A percentile compares a stretch with the other conserved stretches of the same genome.
Evolutionary conservation across 1,140 invertebrate genomes (phyloP).

Genomic region (Temnothorax longispinosus): DNA sequence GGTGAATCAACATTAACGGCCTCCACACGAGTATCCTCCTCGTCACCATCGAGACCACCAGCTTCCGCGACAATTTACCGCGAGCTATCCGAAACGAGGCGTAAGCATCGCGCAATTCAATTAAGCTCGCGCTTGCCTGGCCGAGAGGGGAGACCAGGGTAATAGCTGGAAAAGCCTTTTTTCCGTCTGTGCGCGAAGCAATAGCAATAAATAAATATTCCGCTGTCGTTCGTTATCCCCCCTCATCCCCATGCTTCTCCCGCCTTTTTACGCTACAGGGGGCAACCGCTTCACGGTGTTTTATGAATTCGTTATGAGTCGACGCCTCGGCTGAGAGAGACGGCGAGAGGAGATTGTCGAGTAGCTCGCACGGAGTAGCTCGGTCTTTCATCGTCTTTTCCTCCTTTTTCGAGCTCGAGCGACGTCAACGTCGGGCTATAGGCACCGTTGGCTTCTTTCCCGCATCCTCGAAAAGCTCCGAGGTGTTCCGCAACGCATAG

Average conservation of each 20-base stretch:
- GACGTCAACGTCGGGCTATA: constrained; percentile 13
- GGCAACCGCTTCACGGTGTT: constrained; percentile 58
- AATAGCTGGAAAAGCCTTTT: constrained; percentile 27
- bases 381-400: not conserved
- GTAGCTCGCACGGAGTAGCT: constrained; percentile 7
- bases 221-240: constrained; percentile 8
- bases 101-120: constrained; percentile 72
- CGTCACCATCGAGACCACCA: constrained; percentile 57
- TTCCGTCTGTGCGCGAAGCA: not conserved
- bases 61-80: constrained; percentile 69
- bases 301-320: constrained; percentile 78
- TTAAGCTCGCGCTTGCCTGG: constrained; percentile 63
- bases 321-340: constrained; percentile 56
- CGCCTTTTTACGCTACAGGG: constrained; percentile 3
- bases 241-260: not conserved
- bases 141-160: not conserved
- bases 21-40: constrained; percentile 33
- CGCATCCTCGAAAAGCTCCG: constrained; percentile 60
- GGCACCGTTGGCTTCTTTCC: constrained; percentile 24
- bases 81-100: constrained; percentile 62
- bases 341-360: not conserved
- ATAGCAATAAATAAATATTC: constrained; percentile 72
- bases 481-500: constrained; percentile 43
- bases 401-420: not conserved
- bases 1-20: constrained; percentile 4